Evolutionary conservation across 2,113 vertebrate genomes (phyloP), one percentile per base, ranked within the genome.

Genomic region (Tychaedon coryphoeus): DNA sequence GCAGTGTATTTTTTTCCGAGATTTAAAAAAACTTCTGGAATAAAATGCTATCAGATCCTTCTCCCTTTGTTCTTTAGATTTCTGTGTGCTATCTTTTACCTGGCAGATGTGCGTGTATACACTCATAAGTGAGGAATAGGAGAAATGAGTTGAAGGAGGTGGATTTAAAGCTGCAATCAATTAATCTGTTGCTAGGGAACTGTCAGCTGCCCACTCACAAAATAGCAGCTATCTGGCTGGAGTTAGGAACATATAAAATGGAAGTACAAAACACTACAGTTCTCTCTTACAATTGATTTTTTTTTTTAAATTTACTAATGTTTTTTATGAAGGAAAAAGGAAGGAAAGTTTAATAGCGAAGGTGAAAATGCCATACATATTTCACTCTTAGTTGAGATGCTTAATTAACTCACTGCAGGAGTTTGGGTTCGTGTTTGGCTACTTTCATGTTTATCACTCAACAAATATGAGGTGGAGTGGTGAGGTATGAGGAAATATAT

Each of bases 171-270:
- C 88, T 90, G 91, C 67, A 86, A 76, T 92, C 67, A 88, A 78
- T 92, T 95, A 93, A 79, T 72, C 73, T 77, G 87, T 88, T 96
- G 90, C 90, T 94, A 94, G 47, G 86, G 43, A 82, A 90, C 80
- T 26, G 47, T 79, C 57, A 57, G 19, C 19, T 93, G 57, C 80
- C 79, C 77, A 81, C 57, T 93, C n/a, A 40, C 48, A 88, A 86
- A 67, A 62, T 8, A 95, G 16, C n/a, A 56, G 75, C 80, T 61
- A 94, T 12, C 29, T 19, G 7, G 47, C 56, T 77, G 23, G 48
- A 84, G 25, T 50, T 13, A 64, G 72, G 28, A 71, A 12, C 48
- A 34, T 69, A 56, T n/a, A 61, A 89, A 91, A 90, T n/a, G 23
- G n/a, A 64, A 74, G 50, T 51, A 36, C 9, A 60, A 73, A 92